Evolutionary conservation across 2,113 vertebrate species (phyloP).

Genomic region (Tiliqua scincoides): DNA sequence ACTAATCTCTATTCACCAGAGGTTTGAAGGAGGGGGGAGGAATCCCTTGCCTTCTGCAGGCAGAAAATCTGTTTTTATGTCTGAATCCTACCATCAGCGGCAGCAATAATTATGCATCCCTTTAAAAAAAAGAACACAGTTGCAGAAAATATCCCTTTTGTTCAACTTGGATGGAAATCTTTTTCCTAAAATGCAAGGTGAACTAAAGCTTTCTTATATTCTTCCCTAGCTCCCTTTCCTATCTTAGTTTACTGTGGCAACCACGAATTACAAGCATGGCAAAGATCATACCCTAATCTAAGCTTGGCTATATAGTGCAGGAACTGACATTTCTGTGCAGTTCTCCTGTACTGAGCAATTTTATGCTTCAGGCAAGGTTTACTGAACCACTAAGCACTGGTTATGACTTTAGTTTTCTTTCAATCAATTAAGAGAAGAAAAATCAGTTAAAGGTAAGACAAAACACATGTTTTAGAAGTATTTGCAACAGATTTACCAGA

Average conservation of each 20-base stretch:
- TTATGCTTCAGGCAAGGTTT: slow-evolving; percentile 39
- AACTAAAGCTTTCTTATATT: not conserved
- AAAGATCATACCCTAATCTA: not conserved
- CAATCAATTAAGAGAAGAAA: not conserved
- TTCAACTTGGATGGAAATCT: slow-evolving; percentile 48
- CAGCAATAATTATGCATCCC: slow-evolving; percentile 55
- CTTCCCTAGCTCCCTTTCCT: not conserved
- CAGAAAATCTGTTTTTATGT: slow-evolving; percentile 70
- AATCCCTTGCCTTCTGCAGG: slow-evolving; percentile 29
- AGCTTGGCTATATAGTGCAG: slow-evolving; percentile 5
- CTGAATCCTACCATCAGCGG: slow-evolving; percentile 63
- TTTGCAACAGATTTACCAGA: not conserved
- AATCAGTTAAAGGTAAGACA: not conserved
- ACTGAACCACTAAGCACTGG: slow-evolving; percentile 26
- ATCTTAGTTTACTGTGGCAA: slow-evolving; percentile 12
- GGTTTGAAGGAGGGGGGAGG: slow-evolving; percentile 16
- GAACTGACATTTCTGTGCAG: slow-evolving; percentile 16
- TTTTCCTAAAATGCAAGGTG: not conserved
- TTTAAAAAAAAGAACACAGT: slow-evolving; percentile 55
- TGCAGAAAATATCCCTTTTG: slow-evolving; percentile 67
- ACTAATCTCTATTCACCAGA: slow-evolving; percentile 70
- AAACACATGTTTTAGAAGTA: not conserved
- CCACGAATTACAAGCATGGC: not conserved
- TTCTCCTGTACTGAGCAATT: slow-evolving; percentile 15
- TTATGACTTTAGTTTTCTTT: not conserved